phyloP scores from a whole-genome alignment of 2,888 invertebrate species.

The Machimus atricapillus region DNA sequence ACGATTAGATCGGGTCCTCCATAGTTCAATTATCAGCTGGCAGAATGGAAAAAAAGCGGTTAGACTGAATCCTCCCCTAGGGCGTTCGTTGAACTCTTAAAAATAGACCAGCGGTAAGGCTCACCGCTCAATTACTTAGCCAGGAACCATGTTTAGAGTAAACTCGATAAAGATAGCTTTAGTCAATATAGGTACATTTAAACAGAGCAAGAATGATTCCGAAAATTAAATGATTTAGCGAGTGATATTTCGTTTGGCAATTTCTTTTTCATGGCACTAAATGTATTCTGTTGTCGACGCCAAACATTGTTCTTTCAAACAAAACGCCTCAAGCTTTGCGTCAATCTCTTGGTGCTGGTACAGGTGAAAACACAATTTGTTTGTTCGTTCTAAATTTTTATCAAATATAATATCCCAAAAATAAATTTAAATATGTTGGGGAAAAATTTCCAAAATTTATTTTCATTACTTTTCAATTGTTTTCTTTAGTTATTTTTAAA shows the following conservation, averaged over 20 bases:
- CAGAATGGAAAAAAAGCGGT: not conserved
- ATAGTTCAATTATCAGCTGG: not conserved
- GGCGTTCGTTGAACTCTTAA: not conserved
- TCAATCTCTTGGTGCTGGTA: not conserved
- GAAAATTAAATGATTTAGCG: not conserved
- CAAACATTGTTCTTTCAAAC: not conserved
- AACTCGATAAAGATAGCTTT: not conserved
- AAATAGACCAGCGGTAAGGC: not conserved
- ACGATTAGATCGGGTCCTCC: not conserved
- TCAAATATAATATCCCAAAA: too few relatives aligned
- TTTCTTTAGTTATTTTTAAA: not conserved
- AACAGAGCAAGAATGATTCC: not conserved
- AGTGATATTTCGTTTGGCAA: not conserved
- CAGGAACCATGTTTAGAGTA: not conserved
- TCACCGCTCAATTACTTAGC: not conserved
- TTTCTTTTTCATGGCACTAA: not conserved
- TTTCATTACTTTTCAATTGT: not conserved
- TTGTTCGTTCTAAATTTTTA: not conserved
- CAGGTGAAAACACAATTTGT: not conserved
- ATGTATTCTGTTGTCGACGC: not conserved
- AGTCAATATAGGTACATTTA: not conserved
- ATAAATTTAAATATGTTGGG: too few relatives aligned
- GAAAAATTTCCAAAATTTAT: not conserved
- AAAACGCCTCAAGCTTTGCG: not conserved
- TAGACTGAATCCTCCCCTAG: not conserved